Conservation (phyloP, 2,888 invertebrate genomes). For the Pollenia angustigena region DNA sequence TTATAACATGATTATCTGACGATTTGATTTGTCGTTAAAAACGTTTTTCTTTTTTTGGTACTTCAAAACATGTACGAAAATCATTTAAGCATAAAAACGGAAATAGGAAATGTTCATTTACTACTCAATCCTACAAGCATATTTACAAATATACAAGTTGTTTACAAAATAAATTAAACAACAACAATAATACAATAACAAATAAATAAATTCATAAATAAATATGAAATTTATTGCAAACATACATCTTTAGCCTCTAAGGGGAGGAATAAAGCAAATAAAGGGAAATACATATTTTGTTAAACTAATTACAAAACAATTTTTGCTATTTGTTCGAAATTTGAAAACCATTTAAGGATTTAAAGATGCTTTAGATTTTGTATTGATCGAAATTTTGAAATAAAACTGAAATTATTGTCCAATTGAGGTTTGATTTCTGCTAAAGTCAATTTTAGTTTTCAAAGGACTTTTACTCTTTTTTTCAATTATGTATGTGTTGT, state of each 20-base stretch:
- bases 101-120: slow-evolving; percentile 61
- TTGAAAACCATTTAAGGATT: slow-evolving; percentile 6
- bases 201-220: slow-evolving; percentile 46
- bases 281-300: slow-evolving; percentile 37
- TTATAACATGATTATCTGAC: slow-evolving; percentile 84
- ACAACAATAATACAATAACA: slow-evolving; percentile 3
- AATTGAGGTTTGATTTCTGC: neutral
- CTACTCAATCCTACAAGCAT: neutral
- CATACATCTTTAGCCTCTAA: neutral
- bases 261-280: neutral
- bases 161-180: slow-evolving; percentile 18
- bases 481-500: neutral
- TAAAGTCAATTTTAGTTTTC: neutral
- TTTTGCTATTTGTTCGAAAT: neutral
- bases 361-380: neutral
- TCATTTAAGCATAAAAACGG: slow-evolving; percentile 67
- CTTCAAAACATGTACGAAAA: slow-evolving; percentile 72
- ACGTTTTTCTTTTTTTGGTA: slow-evolving; percentile 42
- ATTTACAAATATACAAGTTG: neutral
- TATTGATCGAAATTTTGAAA: neutral
- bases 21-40: slow-evolving; percentile 84
- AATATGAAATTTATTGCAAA: slow-evolving; percentile 59
- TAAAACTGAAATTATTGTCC: neutral
- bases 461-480: neutral
- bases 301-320: slow-evolving; percentile 39